Percentiles rank a stretch among this genome's conserved stretches.
These are phyloP conservation scores for Diplodus sargus DNA, from an alignment of 2,797 vertebrate genomes.

Conservation along the genomic window DNA sequence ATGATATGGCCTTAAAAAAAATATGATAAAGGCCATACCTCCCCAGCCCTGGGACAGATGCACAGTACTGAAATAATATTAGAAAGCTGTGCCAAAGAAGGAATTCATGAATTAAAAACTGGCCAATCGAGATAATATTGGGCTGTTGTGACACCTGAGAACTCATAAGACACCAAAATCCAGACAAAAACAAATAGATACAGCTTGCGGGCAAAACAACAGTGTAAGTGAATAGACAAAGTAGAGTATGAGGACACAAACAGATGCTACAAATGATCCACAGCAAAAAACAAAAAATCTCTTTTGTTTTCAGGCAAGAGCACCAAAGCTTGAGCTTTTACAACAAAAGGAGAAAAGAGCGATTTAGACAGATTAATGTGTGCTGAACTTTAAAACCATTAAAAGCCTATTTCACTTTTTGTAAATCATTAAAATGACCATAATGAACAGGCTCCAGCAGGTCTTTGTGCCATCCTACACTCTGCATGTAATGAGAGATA, in stretches of 20 bases:
- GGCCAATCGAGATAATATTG: neutral
- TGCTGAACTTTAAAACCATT: constrained; percentile 38
- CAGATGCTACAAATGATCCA: neutral
- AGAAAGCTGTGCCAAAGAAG: neutral
- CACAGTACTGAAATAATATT: neutral
- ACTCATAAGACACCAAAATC: neutral
- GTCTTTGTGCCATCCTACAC: constrained; percentile 29
- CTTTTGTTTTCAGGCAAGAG: neutral
- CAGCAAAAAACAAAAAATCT: neutral
- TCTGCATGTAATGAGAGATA: constrained; percentile 45
- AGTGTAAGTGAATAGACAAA: neutral
- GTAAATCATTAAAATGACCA: constrained; percentile 13
- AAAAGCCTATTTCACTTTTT: constrained; percentile 14
- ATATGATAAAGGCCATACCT: too few relatives aligned
- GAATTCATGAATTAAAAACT: neutral
- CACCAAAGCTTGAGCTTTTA: neutral
- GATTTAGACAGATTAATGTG: constrained; percentile 27
- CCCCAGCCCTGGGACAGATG: neutral
- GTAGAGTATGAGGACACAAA: neutral
- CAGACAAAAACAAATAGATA: neutral
- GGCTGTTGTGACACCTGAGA: neutral
- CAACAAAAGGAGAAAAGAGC: constrained; percentile 1
- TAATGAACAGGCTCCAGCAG: constrained; percentile 30
- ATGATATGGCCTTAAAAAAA: too few relatives aligned
- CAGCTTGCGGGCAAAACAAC: neutral